Base-by-base conservation (phyloP, 2,113 vertebrate species). In the Laterallus jamaicensis region DNA sequence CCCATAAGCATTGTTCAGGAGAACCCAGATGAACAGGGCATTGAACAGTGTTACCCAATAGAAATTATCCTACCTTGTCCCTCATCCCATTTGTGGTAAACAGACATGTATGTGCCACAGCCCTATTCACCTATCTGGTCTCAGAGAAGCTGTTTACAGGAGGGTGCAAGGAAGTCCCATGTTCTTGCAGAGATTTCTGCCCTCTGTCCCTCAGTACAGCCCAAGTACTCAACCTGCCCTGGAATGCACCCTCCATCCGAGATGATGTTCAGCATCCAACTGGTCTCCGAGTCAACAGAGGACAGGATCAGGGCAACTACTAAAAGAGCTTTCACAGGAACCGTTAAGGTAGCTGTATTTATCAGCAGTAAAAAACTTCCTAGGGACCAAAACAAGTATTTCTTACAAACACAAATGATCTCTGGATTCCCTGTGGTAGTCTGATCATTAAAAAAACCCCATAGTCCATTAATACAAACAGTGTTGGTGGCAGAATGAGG, bases 191-290 rank as follows among this genome's bases (percentile, higher is more conserved):
- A 81, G 35, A 66, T 49, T 79, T 79, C 70, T 73, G 52, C 58
- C 47, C 32, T 11, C 8, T 32, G 26, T 40, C n/a, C 55, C 47
- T n/a, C 16, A 32, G 56, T 25, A 42, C 7, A 69, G 29, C 37
- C 4, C 15, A 55, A 12, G 4, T 55, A 63, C 11, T 16, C 42
- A 70, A 40, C 3, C 32, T 8, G 19, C 22, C 55, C 47, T 32
- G 58, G 35, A 70, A 62, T 0, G 0, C 20, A 35, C 22, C 54
- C 55, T n/a, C 67, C n/a, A 88, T n/a, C 29, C 0, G 1, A 66
- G 54, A 29, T 25, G 37, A 42, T 1, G 5, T 21, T 62, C 24
- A 56, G 56, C 44, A 35, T 55, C 1, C 0, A 60, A 64, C 35
- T 44, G n/a, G 47, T 59, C 63, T 29, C 76, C 22, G 37, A 81